Evolutionary conservation across 2,113 vertebrate genomes (phyloP).

Genomic region (Burhinus bistriatus): DNA sequence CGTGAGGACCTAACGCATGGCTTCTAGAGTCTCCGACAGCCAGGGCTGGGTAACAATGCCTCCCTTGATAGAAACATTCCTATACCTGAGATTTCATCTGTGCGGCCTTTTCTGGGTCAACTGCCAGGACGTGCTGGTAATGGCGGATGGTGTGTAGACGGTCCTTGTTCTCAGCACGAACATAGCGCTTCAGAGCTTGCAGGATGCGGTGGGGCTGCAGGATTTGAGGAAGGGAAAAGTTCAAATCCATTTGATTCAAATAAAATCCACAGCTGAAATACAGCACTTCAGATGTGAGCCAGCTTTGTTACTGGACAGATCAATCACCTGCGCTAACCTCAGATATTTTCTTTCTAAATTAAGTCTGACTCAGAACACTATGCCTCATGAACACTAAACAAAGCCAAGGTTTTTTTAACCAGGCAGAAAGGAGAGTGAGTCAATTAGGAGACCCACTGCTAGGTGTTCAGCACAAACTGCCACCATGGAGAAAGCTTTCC

Average conservation of each 20-base stretch:
- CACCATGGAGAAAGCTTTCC: neutral
- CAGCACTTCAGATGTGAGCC: neutral
- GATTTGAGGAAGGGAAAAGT: neutral
- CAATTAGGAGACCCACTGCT: neutral
- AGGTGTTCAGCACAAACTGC: neutral
- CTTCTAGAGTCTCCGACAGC: neutral
- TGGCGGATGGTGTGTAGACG: conserved; percentile 94
- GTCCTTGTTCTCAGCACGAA: conserved; percentile 95
- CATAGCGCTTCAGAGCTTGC: conserved; percentile 89
- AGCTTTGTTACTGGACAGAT: neutral
- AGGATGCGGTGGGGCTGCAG: conserved; percentile 92
- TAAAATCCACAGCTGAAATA: neutral
- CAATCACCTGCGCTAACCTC: neutral
- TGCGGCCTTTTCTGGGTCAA: conserved; percentile 94
- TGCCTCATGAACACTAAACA: neutral
- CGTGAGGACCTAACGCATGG: neutral
- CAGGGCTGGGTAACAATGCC: neutral
- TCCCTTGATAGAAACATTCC: neutral
- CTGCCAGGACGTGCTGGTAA: conserved; percentile 95
- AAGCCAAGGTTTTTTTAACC: neutral
- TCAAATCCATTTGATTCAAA: neutral
- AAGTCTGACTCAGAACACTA: neutral
- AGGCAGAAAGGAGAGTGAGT: neutral
- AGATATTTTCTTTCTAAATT: neutral
- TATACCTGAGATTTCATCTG: conserved; percentile 98